Evolutionary conservation across 2,797 vertebrate genomes (phyloP), one percentile per base, ranked within the genome.

Genomic region (Sorex maritimensis): DNA sequence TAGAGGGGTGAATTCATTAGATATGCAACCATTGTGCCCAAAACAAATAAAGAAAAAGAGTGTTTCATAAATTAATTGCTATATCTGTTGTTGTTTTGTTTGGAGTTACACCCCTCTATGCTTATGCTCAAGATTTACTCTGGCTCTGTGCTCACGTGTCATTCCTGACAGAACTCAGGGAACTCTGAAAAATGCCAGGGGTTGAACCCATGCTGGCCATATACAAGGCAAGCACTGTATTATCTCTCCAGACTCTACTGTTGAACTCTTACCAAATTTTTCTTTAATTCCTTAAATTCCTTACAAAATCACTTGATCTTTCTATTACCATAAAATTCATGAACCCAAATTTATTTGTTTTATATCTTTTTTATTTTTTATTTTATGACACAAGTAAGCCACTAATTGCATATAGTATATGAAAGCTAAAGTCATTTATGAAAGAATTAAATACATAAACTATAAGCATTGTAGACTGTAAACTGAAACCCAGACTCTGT

Each of bases 371-470:
- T 82, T 82, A 72, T 82, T 75, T 92, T 24, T 89, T 90, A 90
- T 63, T 88, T 91, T 77, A 28, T 58, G 23, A 52, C 58, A 67
- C 34, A 81, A 81, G 17, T 71, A 73, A 58, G 74, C 49, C 65
- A 63, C 52, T 24, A 28, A 34, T 65, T 7, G n/a, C 34, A 77
- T 23, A 49, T 13, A 84, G n/a, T 17, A 24, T 86, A 72, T 28
- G 8, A 3, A 87, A 79, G n/a, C 74, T 68, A 78, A 94, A 67
- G 46, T 10, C 11, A 14, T 46, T 72, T 86, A 58, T n/a, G 68
- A 93, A 79, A 81, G 12, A 68, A 89, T 38, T 86, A 77, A 55
- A 73, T 84, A 84, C 30, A 24, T 28, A 93, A 28, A 78, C 84
- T 12, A 19, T 44, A 93, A 93, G 73, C 88, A 78, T 26, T 82